These are phyloP conservation scores for Acyrthosiphon pisum DNA, from an alignment of 1,140 invertebrate genomes.

Conservation along the genomic window DNA sequence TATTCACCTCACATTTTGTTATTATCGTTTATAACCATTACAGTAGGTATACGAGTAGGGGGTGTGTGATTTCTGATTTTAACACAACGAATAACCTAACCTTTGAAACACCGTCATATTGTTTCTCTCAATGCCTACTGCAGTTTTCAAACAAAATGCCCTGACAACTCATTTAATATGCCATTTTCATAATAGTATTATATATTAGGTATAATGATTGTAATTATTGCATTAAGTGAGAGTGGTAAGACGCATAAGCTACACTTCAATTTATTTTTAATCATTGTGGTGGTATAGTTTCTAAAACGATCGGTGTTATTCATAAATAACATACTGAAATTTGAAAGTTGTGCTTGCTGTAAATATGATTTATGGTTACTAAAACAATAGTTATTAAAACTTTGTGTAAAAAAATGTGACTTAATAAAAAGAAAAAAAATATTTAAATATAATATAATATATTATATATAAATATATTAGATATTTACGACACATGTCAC, in stretches of 20 bases:
- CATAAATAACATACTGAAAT: neutral
- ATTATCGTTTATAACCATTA: constrained; percentile 12
- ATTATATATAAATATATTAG: neutral
- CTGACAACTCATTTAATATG: no score
- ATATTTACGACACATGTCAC: neutral
- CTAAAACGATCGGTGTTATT: neutral
- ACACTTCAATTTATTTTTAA: neutral
- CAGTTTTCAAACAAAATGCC: neutral
- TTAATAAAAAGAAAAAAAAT: neutral
- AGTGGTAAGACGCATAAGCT: neutral
- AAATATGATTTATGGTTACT: neutral
- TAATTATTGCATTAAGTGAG: neutral
- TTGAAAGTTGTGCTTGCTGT: neutral
- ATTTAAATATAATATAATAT: no score
- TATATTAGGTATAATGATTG: neutral
- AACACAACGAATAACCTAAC: neutral
- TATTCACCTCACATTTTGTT: neutral
- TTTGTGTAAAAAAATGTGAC: neutral
- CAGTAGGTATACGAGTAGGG: neutral
- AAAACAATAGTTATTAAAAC: neutral
- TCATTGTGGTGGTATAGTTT: neutral
- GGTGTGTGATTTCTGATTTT: neutral
- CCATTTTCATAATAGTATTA: neutral
- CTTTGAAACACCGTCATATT: neutral
- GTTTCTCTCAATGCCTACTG: neutral